Base-by-base conservation (phyloP, 2,888 invertebrate species). In the Tetheella fluctuosa region DNA sequence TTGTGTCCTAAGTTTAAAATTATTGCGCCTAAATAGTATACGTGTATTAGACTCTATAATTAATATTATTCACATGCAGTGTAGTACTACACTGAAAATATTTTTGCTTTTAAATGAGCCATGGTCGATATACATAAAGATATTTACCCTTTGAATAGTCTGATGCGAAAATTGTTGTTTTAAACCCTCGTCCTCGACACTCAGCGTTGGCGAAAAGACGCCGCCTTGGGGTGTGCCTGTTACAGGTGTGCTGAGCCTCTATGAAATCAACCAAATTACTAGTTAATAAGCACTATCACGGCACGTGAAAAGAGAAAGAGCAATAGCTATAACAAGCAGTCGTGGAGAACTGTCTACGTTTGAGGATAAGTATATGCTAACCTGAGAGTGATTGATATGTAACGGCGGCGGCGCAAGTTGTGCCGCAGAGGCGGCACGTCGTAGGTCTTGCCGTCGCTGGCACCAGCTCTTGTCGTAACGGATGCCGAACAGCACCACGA, bases 391-490 rank as follows among this genome's bases (percentile, higher is more conserved):
- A 71, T 93, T 93, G 63, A 91, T 84, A 65, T 91, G 91, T 52
- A 92, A 67, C 0, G 85, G 86, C n/a, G 89, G 89, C 10, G 89
- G 90, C 37, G 85, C 90, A 0, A 91, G 82, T 56, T 91, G 91
- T n/a, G 85, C 90, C 12, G 91, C 84, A 56, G 92, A 89, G 52
- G 89, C 89, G n/a, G 90, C 88, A 23, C 90, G 78, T 6, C 92
- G 84, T 61, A 93, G 59, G 72, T 93, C 91, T 59, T 87, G 86
- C 62, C 91, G 82, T 71, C 93, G 86, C 59, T 87, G 81, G 64
- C 94, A 90, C 95, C 95, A 95, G 78, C 94, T 94, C 79, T 95
- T 95, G 81, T 95, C 95, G 77, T 95, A 95, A 23, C 95, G 91
- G 81, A 95, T 95, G 62, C 95, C 95, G 79, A 95, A 95, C 52